Evolutionary conservation across 2,888 invertebrate species (phyloP).

Genomic region (Drosophila peninsularis): DNA sequence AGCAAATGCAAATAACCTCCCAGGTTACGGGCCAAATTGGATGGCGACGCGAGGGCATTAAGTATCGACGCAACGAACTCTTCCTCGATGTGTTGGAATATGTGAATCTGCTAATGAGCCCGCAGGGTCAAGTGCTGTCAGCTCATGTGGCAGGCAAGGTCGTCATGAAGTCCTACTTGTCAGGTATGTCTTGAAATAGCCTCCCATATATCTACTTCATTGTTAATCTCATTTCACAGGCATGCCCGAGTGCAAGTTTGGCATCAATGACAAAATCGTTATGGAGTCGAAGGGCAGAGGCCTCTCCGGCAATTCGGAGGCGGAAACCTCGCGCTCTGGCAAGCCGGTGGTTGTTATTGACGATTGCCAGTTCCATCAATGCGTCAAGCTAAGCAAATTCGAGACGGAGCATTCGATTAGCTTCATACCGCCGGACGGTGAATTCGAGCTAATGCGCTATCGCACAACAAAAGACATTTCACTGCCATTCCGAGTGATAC

Average conservation of each 20-base stretch:
- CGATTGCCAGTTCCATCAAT: slow-evolving; percentile 99
- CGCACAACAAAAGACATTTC: slow-evolving; percentile 99
- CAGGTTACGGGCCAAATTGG: slow-evolving; percentile 99
- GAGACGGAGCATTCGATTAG: slow-evolving; percentile 99
- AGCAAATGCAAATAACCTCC: slow-evolving; percentile 99
- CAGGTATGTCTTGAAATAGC: slow-evolving; percentile 84
- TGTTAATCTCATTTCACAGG: slow-evolving; percentile 86
- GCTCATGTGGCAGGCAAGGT: slow-evolving; percentile 99
- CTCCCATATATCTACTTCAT: neutral
- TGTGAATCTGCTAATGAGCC: slow-evolving; percentile 99
- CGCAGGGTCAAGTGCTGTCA: slow-evolving; percentile 99
- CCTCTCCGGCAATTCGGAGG: slow-evolving; percentile 89
- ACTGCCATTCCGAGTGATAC: slow-evolving; percentile 99
- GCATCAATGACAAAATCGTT: slow-evolving; percentile 99
- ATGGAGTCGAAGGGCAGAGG: slow-evolving; percentile 97
- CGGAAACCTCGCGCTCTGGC: slow-evolving; percentile 94
- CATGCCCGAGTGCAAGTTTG: slow-evolving; percentile 99
- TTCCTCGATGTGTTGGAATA: slow-evolving; percentile 99
- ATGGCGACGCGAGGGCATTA: slow-evolving; percentile 99
- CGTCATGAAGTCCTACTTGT: slow-evolving; percentile 99
- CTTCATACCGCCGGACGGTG: slow-evolving; percentile 99
- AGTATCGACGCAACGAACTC: slow-evolving; percentile 98
- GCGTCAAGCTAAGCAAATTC: slow-evolving; percentile 99
- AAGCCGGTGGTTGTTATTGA: slow-evolving; percentile 99
- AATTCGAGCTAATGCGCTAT: slow-evolving; percentile 99